Conservation (phyloP, 2,797 vertebrate genomes). For the Lepidocolaptes lacrymiger region DNA sequence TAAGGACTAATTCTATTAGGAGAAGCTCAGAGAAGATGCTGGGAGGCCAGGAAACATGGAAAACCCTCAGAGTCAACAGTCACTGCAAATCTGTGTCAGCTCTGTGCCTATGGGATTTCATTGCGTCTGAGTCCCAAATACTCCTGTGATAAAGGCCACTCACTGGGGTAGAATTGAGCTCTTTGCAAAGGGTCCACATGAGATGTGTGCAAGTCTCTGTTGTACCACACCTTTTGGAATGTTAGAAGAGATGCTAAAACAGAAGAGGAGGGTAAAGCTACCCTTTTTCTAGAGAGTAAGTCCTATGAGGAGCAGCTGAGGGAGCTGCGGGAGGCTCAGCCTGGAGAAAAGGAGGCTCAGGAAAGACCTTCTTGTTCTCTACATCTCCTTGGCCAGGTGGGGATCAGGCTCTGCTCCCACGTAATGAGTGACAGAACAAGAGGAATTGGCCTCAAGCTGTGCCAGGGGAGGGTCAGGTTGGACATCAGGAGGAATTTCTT, state of each 20-base stretch:
- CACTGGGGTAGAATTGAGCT: background rate
- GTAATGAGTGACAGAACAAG: background rate
- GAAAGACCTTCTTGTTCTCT: background rate
- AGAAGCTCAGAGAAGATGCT: background rate
- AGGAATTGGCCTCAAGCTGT: background rate
- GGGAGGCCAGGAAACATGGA: background rate
- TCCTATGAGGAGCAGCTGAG: background rate
- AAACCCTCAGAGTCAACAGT: fast-evolving
- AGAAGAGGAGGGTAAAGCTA: background rate
- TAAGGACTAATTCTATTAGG: background rate
- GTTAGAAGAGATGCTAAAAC: background rate
- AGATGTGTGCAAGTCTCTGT: background rate
- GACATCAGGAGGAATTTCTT: background rate
- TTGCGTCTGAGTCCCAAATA: background rate
- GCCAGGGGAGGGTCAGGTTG: background rate
- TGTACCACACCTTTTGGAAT: background rate
- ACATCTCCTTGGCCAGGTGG: background rate
- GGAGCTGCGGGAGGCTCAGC: background rate
- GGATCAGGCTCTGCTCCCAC: background rate
- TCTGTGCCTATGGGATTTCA: background rate
- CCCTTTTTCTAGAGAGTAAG: background rate
- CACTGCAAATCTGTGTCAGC: background rate
- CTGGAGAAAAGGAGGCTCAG: background rate
- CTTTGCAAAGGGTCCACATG: background rate
- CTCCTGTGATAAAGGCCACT: background rate